Evolutionary conservation across 2,888 invertebrate genomes (phyloP), one percentile per base, ranked within the genome.

Genomic region (Apamea monoglypha): DNA sequence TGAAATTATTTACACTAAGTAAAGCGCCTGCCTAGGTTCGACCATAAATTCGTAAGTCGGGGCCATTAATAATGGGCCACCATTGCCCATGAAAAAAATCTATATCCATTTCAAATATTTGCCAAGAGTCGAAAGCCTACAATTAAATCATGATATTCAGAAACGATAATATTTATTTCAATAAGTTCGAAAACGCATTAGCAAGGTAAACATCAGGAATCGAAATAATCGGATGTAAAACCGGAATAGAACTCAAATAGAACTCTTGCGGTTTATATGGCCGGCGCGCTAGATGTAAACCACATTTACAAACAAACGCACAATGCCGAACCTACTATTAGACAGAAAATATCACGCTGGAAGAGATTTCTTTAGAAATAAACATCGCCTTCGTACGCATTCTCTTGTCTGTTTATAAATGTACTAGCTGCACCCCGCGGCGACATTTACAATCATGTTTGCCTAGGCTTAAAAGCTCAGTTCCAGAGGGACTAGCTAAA

Each of bases 261-360:
- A 80, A 84, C 32, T 50, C 2, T 53, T 72, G 71, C 21, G 80
- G 83, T 72, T 66, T 76, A 74, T 72, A 71, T 53, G 80, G 71
- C 14, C 0, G 8, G 16, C 7, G 3, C 29, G 18, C 50, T 67
- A 25, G 8, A 67, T 59, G 44, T 50, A 21, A 53, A 78, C 59
- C 32, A 70, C 69, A 74, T 40, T 61, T 29, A 71, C 61, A 16
- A 61, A 70, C 56, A 47, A 56, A 56, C 40, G 16, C 29, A 56
- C 63, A 18, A 21, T 2, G 14, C 2, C 0, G 0, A 12, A 53
- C 21, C 18, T 70, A 29, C 25, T 12, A 16, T 1, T 16, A 29
- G 10, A 73, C 25, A 6, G 18, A 47, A 64, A 18, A 32, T 29
- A 1, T 3, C 10, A 32, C 8, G 8, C 18, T 32, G 18, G 32